Base-by-base conservation (phyloP, 2,888 invertebrate genomes). In the Lasioglossum calceatum region DNA sequence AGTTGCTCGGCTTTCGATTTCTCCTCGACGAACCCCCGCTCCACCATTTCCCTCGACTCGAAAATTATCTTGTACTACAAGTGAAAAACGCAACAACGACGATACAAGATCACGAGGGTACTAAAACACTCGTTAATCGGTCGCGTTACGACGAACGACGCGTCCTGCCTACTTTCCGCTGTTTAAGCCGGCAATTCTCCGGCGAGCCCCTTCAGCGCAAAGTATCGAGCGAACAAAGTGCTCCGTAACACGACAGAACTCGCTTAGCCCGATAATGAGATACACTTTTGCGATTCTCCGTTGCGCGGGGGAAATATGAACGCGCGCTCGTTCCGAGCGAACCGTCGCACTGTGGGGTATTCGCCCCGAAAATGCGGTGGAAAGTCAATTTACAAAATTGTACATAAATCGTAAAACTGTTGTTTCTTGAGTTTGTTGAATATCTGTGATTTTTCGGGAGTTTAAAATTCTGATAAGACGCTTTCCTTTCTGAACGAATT, bases 181-280 rank as follows among this genome's bases (percentile, higher is more conserved):
- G 84, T 85, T 88, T 77, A 84, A 89, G 19, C 81, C 82, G 27
- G 78, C 73, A 77, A 87, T 88, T 87, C 88, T 77, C 79, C 79
- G 67, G 44, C 70, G 79, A 84, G 75, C 77, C 82, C 79, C 84
- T 84, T 87, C 87, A 85, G 81, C 77, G 85, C 79, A 84, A 85
- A 85, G 86, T 88, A 79, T 78, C 77, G 83, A 87, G 87, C 88
- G 89, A 89, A 82, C 89, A 91, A 90, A 92, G 93, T 92, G 88
- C 92, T 87, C 87, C 85, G 86, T 91, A 92, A 92, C 91, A 92
- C 92, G 93, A 90, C 92, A 93, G 93, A 93, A 93, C 91, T 93
- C 93, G 92, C 93, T 93, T 92, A 93, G 90, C 89, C 89, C 85
- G 87, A 85, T 89, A 88, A 91, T 89, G 87, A 90, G 85, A 85